Evolutionary conservation across 2,113 vertebrate genomes (phyloP).

Genomic region (Setophaga petechia): DNA sequence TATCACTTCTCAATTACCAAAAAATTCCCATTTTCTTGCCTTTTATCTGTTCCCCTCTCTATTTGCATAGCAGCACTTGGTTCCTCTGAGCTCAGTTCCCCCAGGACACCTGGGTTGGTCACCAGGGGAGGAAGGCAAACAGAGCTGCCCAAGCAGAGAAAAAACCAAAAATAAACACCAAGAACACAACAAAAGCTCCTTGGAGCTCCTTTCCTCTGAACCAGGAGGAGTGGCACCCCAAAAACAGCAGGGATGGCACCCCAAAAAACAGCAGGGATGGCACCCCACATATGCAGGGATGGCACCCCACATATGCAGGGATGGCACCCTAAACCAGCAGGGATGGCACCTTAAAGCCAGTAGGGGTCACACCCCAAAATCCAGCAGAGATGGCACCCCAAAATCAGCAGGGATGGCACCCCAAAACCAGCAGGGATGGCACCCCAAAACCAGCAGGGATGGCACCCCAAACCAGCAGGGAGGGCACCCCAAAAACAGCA

Average conservation of each 20-base stretch:
- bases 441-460: no score
- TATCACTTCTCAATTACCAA: neutral
- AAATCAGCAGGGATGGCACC: no score
- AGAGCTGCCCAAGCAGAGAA: neutral
- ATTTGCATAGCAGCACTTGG: neutral
- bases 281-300: no score
- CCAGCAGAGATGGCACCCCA: no score
- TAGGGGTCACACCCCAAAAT: no score
- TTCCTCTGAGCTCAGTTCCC: neutral
- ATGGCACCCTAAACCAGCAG: neutral
- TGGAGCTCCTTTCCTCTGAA: neutral
- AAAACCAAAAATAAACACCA: rapidly evolving
- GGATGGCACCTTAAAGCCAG: neutral
- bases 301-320: no score
- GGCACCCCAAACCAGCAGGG: neutral
- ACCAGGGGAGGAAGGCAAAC: neutral
- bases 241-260: no score
- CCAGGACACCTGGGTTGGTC: neutral
- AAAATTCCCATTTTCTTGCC: neutral
- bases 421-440: no score
- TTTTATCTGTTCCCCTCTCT: neutral
- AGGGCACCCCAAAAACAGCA: no score
- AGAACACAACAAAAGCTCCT: neutral
- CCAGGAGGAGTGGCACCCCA: no score
- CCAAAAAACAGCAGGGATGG: no score